phyloP scores from a whole-genome alignment of 1,140 invertebrate species.

The Meloidogyne floridensis region DNA sequence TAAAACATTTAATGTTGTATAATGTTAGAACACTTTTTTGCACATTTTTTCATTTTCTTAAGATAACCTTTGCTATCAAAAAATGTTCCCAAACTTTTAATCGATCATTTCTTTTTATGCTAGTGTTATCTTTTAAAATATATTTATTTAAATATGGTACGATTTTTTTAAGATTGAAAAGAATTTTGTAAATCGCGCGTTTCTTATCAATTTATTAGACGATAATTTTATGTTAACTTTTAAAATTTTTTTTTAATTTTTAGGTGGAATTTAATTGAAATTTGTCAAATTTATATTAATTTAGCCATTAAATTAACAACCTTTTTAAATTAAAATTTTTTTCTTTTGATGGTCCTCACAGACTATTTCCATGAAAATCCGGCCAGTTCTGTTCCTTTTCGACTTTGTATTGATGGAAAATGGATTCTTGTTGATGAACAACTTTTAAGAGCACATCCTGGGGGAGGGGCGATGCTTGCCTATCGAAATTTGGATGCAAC shows the following conservation, averaged over 20 bases:
- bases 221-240: background rate
- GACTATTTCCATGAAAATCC: constrained; percentile 40
- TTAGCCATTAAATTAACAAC: background rate
- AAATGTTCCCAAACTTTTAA: background rate
- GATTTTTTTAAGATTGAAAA: background rate
- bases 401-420: constrained; percentile 60
- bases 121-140: background rate
- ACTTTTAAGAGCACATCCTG: constrained; percentile 57
- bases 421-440: constrained; percentile 59
- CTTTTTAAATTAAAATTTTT: background rate
- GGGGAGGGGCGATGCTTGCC: constrained; percentile 59
- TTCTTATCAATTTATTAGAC: background rate
- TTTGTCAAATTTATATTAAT: background rate
- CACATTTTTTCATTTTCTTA: background rate
- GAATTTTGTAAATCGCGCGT: background rate
- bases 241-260: no score
- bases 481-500: constrained; percentile 62
- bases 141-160: background rate
- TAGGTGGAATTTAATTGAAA: no score
- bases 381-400: constrained; percentile 40
- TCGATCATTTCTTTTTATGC: background rate
- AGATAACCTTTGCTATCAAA: background rate
- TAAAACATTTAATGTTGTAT: no score
- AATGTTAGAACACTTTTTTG: background rate
- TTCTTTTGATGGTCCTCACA: constrained; percentile 46